Base-by-base conservation (phyloP, 2,797 vertebrate genomes). In the Graptemys geographica region DNA sequence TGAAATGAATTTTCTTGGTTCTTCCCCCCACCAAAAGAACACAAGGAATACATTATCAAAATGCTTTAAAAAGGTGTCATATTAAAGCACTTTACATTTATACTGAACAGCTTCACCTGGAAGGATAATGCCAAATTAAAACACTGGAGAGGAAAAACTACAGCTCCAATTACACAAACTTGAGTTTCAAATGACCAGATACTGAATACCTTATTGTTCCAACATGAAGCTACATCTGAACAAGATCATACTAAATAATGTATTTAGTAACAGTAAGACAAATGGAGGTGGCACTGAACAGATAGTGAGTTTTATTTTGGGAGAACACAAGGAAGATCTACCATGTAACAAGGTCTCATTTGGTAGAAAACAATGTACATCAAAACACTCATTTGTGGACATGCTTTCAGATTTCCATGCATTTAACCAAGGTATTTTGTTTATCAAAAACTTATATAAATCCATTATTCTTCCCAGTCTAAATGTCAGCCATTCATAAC, bases 31-130 rank as follows among this genome's bases (percentile, higher is more conserved):
- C 93, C 90, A 97, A 97, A 97, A 98, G 98, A 98, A 97, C 93
- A 97, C 95, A 98, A 98, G 98, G 98, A 98, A 98, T 97, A 98
- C 98, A 97, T 98, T 98, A 98, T 5, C 52, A 51, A 97, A 98
- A 98, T 87, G 82, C 69, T 93, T 96, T 93, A 96, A 96, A 97
- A 96, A 98, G 94, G 97, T 98, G 97, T 97, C 57, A 91, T 79
- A 95, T 88, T 23, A 59, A 87, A 95, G 96, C 97, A 98, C 5
- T 33, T 85, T 97, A 95, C 94, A 6, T n/a, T 84, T 96, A 95
- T 94, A 98, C 97, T 96, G 95, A 97, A 98, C 97, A 98, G 93
- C 97, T 96, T 96, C 88, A 88, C 85, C 94, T 97, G 96, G 83
- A 96, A 96, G 87, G 80, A 90, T 87, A 89, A 95, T 89, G 96